Percentiles rank a stretch among this genome's conserved stretches.
Conservation (phyloP, 92 coral and sea anemone genomes). For the Epizoanthus illoricatus region DNA sequence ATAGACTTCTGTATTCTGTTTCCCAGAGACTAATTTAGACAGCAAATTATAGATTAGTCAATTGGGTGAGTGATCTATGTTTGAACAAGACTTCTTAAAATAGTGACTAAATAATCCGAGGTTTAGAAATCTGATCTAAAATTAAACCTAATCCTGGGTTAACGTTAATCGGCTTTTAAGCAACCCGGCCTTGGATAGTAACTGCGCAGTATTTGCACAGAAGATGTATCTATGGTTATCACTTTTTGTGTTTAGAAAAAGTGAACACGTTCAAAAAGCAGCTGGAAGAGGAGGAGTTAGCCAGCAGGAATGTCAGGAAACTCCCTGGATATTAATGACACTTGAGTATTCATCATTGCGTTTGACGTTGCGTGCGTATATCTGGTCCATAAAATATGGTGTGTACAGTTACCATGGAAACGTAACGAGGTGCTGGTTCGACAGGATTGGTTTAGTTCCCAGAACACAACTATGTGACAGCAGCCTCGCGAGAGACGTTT, state of each 20-base stretch:
- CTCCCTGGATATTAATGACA: constrained; percentile 76
- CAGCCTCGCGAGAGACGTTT: neutral
- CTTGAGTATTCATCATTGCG: neutral
- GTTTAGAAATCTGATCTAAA: no score
- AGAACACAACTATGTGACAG: neutral
- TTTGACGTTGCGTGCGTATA: neutral
- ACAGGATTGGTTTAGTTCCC: neutral
- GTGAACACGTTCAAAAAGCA: constrained; percentile 86
- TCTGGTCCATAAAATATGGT: neutral
- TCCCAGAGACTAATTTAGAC: no score
- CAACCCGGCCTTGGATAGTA: no score
- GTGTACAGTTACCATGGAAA: neutral
- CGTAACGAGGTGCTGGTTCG: neutral
- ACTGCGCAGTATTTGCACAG: no score
- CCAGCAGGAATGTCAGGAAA: constrained; percentile 88
- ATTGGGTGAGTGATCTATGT: no score
- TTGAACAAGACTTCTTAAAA: no score
- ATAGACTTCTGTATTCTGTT: no score
- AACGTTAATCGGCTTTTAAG: no score
- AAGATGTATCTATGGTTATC: no score
- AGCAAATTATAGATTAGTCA: no score
- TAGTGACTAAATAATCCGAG: no score
- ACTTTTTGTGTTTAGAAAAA: constrained; percentile 56
- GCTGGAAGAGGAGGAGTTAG: constrained; percentile 90
- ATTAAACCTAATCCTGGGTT: no score